Evolutionary conservation across 2,888 invertebrate species (phyloP), one percentile per base, ranked within the genome.

Genomic region (Drosophila quasianomalipes): DNA sequence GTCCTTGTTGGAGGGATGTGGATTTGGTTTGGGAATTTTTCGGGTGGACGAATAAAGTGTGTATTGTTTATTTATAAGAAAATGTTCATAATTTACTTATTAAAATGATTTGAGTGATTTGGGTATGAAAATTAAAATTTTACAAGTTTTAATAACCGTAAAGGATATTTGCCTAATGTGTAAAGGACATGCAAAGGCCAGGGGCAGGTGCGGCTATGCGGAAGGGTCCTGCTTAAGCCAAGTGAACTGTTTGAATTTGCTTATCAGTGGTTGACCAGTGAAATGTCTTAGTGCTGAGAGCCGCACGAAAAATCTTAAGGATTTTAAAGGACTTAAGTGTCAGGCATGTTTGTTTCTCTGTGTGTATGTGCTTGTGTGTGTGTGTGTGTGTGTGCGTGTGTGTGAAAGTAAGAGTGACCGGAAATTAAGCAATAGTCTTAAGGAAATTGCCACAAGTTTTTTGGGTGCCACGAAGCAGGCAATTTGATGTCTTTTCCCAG

Each of bases 41-140:
- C 61, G 74, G 73, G 54, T 82, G 63, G 71, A 58, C 76, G 89
- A 76, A 83, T 89, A 90, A 90, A 91, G 90, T 90, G 89, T 86
- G 78, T 89, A 86, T 89, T 90, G 90, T 86, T 91, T 89, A 89
- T 89, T 89, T 84, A 89, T 89, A 90, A 77, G 81, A 65, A 82
- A 83, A 82, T 78, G 83, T 89, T 89, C 84, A 89, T 89, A 89
- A 90, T 90, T 89, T 89, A 89, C 84, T 91, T 91, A 86, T 89
- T 90, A 91, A 85, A 90, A 91, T 89, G 81, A 91, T 91, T 90
- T 87, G 87, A 89, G 87, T 89, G 91, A 89, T 89, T 89, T 89
- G 91, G 89, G 89, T 89, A 79, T 78, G 81, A 80, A 82, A 89
- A 87, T 87, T 85, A 85, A 87, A 87, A 83, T 81, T 86, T 81